A percentile compares a stretch with the other conserved stretches of the same genome.
Conservation (phyloP, 2,888 invertebrate species). For the Empis stercorea region DNA sequence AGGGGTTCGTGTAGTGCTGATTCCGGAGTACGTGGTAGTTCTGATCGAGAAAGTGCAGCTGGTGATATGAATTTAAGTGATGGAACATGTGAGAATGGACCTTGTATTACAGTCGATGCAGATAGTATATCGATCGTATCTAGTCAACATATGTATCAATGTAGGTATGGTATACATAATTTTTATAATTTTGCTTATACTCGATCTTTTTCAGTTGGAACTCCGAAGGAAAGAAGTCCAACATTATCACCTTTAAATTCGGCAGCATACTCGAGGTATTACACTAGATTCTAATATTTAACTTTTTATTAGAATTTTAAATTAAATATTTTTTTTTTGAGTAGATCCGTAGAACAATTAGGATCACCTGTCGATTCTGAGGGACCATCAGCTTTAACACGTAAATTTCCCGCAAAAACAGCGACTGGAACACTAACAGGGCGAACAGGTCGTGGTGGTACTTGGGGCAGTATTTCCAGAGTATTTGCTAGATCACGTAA, state of each 20-base stretch:
- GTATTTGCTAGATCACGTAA: constrained; percentile 79
- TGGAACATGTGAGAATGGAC: constrained; percentile 42
- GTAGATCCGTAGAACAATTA: constrained; percentile 55
- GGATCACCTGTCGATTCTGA: constrained; percentile 65
- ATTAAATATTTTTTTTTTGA: not conserved
- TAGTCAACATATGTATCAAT: constrained; percentile 37
- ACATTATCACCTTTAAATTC: constrained; percentile 68
- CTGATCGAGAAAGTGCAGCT: constrained; percentile 65
- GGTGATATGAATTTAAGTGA: constrained; percentile 66
- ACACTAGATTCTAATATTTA: constrained; percentile 29
- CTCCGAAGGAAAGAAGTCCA: constrained; percentile 73
- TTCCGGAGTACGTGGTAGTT: constrained; percentile 66
- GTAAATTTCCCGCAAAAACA: constrained; percentile 30
- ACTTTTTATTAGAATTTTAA: constrained; percentile 36
- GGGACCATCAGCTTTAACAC: constrained; percentile 41
- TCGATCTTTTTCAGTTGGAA: constrained; percentile 48
- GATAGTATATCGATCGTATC: constrained; percentile 37
- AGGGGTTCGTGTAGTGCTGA: constrained; percentile 78
- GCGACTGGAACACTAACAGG: constrained; percentile 35
- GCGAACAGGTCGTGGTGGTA: constrained; percentile 54
- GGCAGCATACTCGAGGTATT: constrained; percentile 56
- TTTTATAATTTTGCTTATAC: not conserved
- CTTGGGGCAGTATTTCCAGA: constrained; percentile 83
- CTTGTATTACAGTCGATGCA: constrained; percentile 36
- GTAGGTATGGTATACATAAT: constrained; percentile 20